A percentile compares a stretch with the other conserved stretches of the same genome.
These are phyloP conservation scores for Myiotriccus ornatus DNA, from an alignment of 2,797 vertebrate species.

Conservation along the genomic window DNA sequence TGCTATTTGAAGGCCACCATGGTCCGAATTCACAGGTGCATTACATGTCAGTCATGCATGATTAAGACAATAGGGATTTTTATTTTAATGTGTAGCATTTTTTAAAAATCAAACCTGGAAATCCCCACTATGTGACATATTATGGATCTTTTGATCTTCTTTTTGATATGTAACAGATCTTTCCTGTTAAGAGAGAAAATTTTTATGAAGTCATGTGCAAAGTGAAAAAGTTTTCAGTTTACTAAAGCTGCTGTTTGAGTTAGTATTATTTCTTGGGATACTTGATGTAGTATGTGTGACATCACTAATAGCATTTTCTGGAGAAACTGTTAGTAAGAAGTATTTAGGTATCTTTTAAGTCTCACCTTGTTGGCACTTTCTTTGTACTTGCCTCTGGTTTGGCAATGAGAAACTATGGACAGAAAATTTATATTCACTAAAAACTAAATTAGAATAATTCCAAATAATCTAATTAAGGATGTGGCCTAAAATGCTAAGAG, in stretches of 20 bases:
- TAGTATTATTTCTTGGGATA: not conserved
- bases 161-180: not conserved
- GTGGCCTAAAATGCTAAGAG: not conserved
- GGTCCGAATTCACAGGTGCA: not conserved
- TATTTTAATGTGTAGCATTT: not conserved
- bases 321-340: not conserved
- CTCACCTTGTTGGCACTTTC: not conserved
- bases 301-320: not conserved
- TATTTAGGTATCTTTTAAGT: not conserved
- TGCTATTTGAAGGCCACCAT: not conserved
- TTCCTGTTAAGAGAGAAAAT: not conserved
- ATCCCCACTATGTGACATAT: not conserved
- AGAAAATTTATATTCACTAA: not conserved
- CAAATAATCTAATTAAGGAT: not conserved
- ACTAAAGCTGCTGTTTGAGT: not conserved
- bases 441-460: not conserved
- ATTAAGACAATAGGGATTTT: not conserved
- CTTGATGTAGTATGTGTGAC: not conserved
- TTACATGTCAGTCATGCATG: not conserved
- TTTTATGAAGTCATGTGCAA: not conserved
- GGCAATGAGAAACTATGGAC: not conserved
- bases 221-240: not conserved
- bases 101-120: not conserved
- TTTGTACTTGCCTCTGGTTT: not conserved
- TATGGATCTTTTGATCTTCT: not conserved